Percentiles rank a stretch among this genome's conserved stretches.
These are phyloP conservation scores for Nomia melanderi DNA, from an alignment of 1,140 invertebrate genomes.

Conservation along the genomic window DNA sequence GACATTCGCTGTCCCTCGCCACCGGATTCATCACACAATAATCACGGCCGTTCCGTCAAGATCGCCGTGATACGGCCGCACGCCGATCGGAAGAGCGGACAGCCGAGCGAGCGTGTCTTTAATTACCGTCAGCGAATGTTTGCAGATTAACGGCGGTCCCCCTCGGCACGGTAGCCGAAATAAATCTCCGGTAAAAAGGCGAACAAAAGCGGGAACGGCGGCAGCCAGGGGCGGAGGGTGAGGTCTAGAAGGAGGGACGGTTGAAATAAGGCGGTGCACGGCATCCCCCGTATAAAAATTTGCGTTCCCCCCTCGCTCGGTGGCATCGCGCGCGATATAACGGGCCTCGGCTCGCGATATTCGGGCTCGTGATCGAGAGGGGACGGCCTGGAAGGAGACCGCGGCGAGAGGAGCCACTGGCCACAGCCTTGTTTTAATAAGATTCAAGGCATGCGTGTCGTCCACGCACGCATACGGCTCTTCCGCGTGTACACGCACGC, in stretches of 20 bases:
- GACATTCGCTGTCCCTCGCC: not conserved
- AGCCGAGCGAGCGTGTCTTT: conserved; percentile 53
- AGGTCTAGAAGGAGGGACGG: not conserved
- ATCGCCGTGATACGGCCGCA: conserved; percentile 23
- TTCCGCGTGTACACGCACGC: conserved; percentile 9
- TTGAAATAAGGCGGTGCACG: conserved; percentile 51
- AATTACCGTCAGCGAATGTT: conserved; percentile 65
- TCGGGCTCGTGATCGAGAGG: not conserved
- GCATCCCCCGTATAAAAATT: conserved; percentile 64
- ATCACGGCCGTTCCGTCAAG: conserved; percentile 41
- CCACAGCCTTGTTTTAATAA: conserved; percentile 54
- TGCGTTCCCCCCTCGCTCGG: conserved; percentile 26
- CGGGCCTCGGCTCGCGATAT: conserved; percentile 11
- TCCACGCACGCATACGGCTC: conserved; percentile 2
- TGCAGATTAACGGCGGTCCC: conserved; percentile 57
- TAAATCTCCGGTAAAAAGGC: conserved; percentile 23
- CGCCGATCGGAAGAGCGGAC: conserved; percentile 18
- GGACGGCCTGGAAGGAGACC: conserved; percentile 27
- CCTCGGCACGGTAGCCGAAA: conserved; percentile 42
- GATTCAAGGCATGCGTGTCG: conserved; percentile 59
- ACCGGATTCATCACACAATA: conserved; percentile 53
- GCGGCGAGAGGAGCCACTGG: conserved; percentile 24
- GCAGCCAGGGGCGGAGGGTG: not conserved
- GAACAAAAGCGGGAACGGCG: not conserved
- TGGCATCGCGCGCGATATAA: conserved; percentile 24